Conservation (phyloP, 2,797 vertebrate genomes). For the Sebastes jordani region DNA sequence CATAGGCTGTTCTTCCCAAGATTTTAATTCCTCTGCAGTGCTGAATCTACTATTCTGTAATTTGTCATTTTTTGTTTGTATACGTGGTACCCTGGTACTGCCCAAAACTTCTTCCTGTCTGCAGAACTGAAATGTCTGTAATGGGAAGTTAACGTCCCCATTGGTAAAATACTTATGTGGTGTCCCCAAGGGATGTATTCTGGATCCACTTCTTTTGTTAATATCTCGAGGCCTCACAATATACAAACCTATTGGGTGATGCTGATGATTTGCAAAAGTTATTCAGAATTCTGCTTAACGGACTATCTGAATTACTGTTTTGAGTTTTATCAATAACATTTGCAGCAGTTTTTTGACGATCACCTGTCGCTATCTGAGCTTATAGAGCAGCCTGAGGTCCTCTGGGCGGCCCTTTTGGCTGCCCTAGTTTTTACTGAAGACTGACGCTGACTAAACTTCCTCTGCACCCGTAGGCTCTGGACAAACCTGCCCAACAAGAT, state of each 20-base stretch:
- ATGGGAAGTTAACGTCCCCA: not conserved
- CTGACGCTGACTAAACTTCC: not conserved
- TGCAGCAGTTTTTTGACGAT: not conserved
- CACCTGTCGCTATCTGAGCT: not conserved
- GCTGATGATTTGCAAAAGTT: not conserved
- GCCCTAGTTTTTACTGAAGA: not conserved
- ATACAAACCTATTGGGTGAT: not conserved
- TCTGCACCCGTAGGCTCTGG: slow-evolving; percentile 1
- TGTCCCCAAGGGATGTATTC: slow-evolving; percentile 12
- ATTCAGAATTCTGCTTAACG: not conserved
- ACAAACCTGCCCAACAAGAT: slow-evolving; percentile 32
- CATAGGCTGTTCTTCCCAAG: not conserved
- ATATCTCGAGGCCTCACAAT: not conserved
- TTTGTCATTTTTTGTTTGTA: not conserved
- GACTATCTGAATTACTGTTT: not conserved
- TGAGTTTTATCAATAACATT: not conserved
- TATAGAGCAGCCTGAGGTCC: not conserved
- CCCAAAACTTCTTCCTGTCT: not conserved
- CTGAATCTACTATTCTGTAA: not conserved
- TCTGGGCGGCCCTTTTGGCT: not conserved
- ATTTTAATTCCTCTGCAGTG: not conserved
- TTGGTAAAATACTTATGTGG: not conserved
- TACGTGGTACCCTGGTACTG: not conserved
- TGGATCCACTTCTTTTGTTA: slow-evolving; percentile 2
- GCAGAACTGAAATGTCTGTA: not conserved